phyloP scores from a whole-genome alignment of 2,888 invertebrate species.

The Stomorhina lunata region DNA sequence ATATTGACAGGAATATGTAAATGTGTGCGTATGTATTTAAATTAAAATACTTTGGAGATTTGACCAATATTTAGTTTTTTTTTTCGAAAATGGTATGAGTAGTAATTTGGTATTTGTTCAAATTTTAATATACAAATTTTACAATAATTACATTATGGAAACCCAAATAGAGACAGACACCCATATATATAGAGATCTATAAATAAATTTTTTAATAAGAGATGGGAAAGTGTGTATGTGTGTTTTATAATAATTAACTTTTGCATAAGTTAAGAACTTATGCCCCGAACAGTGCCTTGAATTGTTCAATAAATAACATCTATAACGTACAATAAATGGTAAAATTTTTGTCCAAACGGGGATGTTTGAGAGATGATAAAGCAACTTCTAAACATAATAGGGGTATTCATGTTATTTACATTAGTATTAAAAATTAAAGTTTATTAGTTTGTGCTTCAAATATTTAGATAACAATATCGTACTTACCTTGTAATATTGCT shows the following conservation, averaged over 20 bases:
- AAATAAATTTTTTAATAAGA: too few relatives aligned
- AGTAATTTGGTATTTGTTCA: neutral
- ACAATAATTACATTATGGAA: conserved; percentile 26
- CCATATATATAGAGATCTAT: neutral
- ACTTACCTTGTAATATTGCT: too few relatives aligned
- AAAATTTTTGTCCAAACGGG: neutral
- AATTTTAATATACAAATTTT: neutral
- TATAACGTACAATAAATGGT: neutral
- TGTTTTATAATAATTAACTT: conserved; percentile 44
- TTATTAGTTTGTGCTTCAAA: too few relatives aligned
- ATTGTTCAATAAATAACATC: neutral
- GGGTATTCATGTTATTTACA: too few relatives aligned
- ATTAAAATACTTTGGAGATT: conserved; percentile 50
- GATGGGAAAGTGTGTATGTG: neutral
- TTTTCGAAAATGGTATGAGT: neutral
- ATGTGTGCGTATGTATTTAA: neutral
- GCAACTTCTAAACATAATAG: too few relatives aligned
- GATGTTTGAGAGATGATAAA: too few relatives aligned
- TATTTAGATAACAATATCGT: too few relatives aligned
- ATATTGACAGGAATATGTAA: too few relatives aligned
- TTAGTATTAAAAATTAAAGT: too few relatives aligned
- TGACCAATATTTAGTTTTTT: conserved; percentile 33
- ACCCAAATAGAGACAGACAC: neutral
- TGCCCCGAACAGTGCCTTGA: conserved; percentile 12
- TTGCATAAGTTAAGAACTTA: conserved; percentile 27